A percentile compares a stretch with the other conserved stretches of the same genome.
Evolutionary conservation across 1,140 invertebrate species (phyloP).

Genomic region (Drosophila subobscura): DNA sequence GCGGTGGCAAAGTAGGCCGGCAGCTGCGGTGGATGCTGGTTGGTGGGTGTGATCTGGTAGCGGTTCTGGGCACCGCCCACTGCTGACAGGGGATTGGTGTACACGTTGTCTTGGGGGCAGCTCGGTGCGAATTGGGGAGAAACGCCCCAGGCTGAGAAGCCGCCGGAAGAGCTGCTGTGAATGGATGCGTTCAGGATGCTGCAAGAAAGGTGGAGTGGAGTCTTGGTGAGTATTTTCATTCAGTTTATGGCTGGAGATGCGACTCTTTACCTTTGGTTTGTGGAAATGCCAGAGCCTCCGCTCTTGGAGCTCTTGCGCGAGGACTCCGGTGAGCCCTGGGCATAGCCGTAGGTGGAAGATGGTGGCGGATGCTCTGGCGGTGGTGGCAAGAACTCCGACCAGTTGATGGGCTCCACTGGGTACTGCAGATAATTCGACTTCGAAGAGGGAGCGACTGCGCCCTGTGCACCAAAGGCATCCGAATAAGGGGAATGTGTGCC

Average conservation of each 20-base stretch:
- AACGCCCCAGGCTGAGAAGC: slow-evolving; percentile 81
- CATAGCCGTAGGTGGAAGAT: slow-evolving; percentile 73
- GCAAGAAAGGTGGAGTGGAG: neutral
- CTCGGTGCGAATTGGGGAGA: slow-evolving; percentile 69
- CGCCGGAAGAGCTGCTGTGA: slow-evolving; percentile 82
- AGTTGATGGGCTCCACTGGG: slow-evolving; percentile 87
- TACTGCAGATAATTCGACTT: slow-evolving; percentile 85
- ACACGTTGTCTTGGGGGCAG: slow-evolving; percentile 71
- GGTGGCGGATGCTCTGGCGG: slow-evolving; percentile 92
- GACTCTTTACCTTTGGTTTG: slow-evolving; percentile 76
- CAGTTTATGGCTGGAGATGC: neutral
- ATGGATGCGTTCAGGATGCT: slow-evolving; percentile 80
- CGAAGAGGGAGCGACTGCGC: slow-evolving; percentile 50
- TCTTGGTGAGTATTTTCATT: neutral
- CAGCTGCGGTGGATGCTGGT: slow-evolving; percentile 77
- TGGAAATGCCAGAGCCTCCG: slow-evolving; percentile 78
- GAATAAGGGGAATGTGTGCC: slow-evolving; percentile 84
- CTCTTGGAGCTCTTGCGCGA: slow-evolving; percentile 82
- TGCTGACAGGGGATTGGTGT: slow-evolving; percentile 79
- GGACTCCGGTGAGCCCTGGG: slow-evolving; percentile 79
- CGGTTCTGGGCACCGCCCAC: slow-evolving; percentile 75
- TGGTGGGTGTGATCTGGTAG: slow-evolving; percentile 82
- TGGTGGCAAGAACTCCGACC: slow-evolving; percentile 91
- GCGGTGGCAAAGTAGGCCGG: slow-evolving; percentile 74
- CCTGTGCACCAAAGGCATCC: slow-evolving; percentile 62